These are phyloP conservation scores for Philaethria dido DNA, from an alignment of 2,888 invertebrate genomes.

Conservation along the genomic window DNA sequence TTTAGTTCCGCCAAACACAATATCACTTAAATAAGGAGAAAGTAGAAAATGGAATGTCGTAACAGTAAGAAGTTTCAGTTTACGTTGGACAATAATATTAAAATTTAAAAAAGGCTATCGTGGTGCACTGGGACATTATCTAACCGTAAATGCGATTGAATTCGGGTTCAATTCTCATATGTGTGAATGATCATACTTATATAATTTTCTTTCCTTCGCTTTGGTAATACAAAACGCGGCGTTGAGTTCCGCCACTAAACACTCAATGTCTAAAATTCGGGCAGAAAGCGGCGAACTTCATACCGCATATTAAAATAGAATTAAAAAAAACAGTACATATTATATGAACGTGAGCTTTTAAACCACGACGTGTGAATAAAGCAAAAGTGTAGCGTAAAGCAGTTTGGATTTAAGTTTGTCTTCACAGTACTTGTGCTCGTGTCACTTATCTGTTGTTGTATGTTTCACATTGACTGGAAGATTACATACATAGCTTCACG, in stretches of 20 bases:
- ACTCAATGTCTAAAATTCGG: too few species aligned
- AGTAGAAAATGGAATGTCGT: neutral
- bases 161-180: too few species aligned
- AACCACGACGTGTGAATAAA: conserved; percentile 31
- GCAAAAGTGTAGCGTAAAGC: conserved; percentile 33
- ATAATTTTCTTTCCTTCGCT: too few species aligned
- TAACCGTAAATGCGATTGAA: too few species aligned
- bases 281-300: too few species aligned
- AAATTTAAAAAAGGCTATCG: too few species aligned
- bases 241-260: too few species aligned
- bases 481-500: too few species aligned
- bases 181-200: too few species aligned
- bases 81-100: neutral
- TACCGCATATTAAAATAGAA: too few species aligned
- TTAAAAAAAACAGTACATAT: conserved; percentile 2
- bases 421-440: conserved; percentile 24
- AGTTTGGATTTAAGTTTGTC: conserved; percentile 39
- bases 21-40: neutral
- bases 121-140: too few species aligned
- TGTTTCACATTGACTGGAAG: conserved; percentile 19
- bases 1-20: neutral
- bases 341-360: conserved; percentile 29
- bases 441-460: conserved; percentile 29
- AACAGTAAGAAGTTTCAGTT: neutral
- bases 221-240: too few species aligned